Evolutionary conservation across 2,797 vertebrate species (phyloP).

Genomic region (Mastacembelus armatus): DNA sequence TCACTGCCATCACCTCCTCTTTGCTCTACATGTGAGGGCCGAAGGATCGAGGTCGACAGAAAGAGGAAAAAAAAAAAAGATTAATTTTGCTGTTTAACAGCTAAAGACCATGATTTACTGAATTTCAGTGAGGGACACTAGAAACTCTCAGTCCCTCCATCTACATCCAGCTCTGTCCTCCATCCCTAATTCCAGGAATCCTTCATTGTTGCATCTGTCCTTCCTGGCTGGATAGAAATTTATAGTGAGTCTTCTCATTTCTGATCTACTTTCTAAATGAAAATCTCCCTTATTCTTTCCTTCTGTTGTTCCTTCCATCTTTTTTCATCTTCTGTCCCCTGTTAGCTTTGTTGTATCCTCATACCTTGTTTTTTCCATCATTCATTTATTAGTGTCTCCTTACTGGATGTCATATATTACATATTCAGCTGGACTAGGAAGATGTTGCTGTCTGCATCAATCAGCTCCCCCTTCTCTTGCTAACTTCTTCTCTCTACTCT

Average conservation of each 20-base stretch:
- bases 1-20: conserved; percentile 95
- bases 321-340: not conserved
- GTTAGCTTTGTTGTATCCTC: too few relatives aligned
- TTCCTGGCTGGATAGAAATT: not conserved
- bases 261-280: not conserved
- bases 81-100: conserved; percentile 2
- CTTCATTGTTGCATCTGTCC: too few relatives aligned
- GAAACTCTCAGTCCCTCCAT: not conserved
- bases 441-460: not conserved
- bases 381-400: not conserved
- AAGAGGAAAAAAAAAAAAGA: not conserved
- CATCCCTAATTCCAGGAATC: not conserved
- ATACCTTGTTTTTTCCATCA: not conserved
- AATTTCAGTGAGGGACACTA: not conserved
- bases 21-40: conserved; percentile 86
- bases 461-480: not conserved
- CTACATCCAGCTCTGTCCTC: not conserved
- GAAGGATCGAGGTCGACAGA: not conserved
- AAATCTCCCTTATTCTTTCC: too few relatives aligned
- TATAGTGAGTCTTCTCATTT: not conserved
- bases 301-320: not conserved
- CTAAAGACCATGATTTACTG: not conserved
- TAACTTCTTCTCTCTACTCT: not conserved
- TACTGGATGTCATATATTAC: not conserved
- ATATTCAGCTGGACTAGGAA: not conserved